Evolutionary conservation across 2,797 vertebrate species (phyloP), one percentile per base, ranked within the genome.

Genomic region (Oreortyx pictus): DNA sequence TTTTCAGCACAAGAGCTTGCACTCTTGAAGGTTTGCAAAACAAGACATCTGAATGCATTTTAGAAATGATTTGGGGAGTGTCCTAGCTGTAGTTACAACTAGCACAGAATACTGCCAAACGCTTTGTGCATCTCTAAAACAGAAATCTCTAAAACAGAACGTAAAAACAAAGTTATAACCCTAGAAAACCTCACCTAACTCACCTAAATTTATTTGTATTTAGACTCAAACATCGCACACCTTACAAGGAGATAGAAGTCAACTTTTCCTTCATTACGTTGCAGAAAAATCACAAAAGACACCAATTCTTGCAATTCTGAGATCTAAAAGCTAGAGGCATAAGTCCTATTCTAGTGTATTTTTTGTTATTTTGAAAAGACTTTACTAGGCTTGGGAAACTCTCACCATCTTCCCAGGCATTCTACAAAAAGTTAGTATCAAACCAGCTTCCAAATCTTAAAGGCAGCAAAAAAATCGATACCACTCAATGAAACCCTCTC

Each of bases 391-490:
- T 73, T 73, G 33, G 50, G 8, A 62, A 81, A 71, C 0, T 0
- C 14, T 11, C 17, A 47, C 16, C n/a, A 25, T 9, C 29, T 56
- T 43, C 3, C 60, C 35, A 64, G 8, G 5, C 20, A 41, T 27
- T 35, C 4, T 1, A 1, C 41, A 19, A 43, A 44, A 52, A 54
- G 4, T 11, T 17, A 1, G 25, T 33, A 74, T 15, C 65, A 75
- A 54, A 62, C 59, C 46, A 65, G 9, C 1, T 37, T 66, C 44
- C 65, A 77, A 56, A 83, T 56, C 47, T 89, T 86, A 82, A 79
- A 92, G 80, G 47, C 31, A 83, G 49, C 25, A 73, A 41, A 79
- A 64, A 86, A 94, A 74, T 54, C 81, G 70, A 71, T 5, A 57
- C 23, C 16, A 49, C 14, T 39, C 11, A 74, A 94, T 68, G 4